phyloP scores from a whole-genome alignment of 2,113 vertebrate species.

The Chroicocephalus ridibundus region DNA sequence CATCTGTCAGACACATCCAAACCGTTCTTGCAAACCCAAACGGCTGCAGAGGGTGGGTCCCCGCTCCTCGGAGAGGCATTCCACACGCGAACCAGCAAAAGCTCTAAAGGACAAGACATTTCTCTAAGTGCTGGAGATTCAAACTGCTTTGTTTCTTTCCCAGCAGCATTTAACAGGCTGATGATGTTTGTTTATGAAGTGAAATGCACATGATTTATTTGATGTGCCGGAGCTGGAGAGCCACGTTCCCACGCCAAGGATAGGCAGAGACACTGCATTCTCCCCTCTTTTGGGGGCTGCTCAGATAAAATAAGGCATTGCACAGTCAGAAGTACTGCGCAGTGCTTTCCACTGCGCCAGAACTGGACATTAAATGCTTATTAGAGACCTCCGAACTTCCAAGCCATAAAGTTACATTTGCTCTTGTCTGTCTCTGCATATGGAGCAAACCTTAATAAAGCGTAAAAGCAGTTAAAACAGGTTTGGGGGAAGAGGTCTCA shows the following conservation, averaged over 20 bases:
- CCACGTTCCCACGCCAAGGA: slow-evolving; percentile 4
- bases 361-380: neutral
- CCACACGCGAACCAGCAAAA: neutral
- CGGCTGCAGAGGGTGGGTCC: neutral
- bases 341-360: neutral
- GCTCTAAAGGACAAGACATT: neutral
- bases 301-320: neutral
- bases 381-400: neutral
- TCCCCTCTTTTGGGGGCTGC: neutral
- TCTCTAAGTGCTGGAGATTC: neutral
- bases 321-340: neutral
- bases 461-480: neutral
- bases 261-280: neutral
- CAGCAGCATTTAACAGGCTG: slow-evolving; percentile 31
- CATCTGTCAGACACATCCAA: neutral
- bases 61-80: rapidly evolving
- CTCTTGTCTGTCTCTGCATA: neutral
- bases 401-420: neutral
- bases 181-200: slow-evolving; percentile 50
- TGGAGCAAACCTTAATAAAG: neutral
- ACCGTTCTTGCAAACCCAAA: neutral
- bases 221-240: slow-evolving; percentile 9
- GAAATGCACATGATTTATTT: slow-evolving; percentile 55
- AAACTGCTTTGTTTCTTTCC: neutral
- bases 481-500: neutral